Evolutionary conservation across 2,797 vertebrate species (phyloP), one percentile per base, ranked within the genome.

Genomic region (Hirundo rustica): DNA sequence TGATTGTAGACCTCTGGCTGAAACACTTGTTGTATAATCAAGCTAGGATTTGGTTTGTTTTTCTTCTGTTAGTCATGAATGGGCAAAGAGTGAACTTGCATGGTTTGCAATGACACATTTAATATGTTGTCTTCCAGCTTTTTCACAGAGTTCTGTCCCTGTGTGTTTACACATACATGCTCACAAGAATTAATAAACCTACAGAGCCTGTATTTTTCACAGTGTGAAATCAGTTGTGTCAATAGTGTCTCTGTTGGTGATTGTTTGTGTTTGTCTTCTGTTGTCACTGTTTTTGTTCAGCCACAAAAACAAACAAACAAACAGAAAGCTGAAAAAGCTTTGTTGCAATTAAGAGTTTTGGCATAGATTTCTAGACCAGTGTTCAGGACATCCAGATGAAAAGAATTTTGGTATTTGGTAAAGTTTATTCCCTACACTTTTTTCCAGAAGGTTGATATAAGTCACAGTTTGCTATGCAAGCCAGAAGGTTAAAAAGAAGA

Each of bases 11-110:
- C 23, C 13, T 67, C 72, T 93, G 58, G 15, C 47, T 77, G 77
- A 89, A 82, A 83, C 0, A 0, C 34, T 79, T 26, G n/a, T 94
- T 96, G 84, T 73, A 73, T 82, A 94, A 94, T 72, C 76, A 89
- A 76, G 40, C 47, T 50, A 74, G 78, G 74, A 76, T 87, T 87
- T 75, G 36, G 34, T 80, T 93, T 32, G 53, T 68, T 80, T 94
- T 68, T 70, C 38, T 91, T 51, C 76, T 64, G 23, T 93, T 93
- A 89, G 48, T 84, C 71, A 78, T 85, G 70, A 95, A 95, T 89
- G 68, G 64, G 48, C 96, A 89, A 89, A 91, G 89, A 95, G 93
- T 32, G 84, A 93, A 75, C 53, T 78, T 88, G 58, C 23, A 71
- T 76, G 12, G 48, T 40, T 88, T 93, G 40, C 7, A 68, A 74